A percentile compares a stretch with the other conserved stretches of the same genome.
Evolutionary conservation across 64 coral and sea anemone species (phyloP).

Genomic region (Porites lutea): DNA sequence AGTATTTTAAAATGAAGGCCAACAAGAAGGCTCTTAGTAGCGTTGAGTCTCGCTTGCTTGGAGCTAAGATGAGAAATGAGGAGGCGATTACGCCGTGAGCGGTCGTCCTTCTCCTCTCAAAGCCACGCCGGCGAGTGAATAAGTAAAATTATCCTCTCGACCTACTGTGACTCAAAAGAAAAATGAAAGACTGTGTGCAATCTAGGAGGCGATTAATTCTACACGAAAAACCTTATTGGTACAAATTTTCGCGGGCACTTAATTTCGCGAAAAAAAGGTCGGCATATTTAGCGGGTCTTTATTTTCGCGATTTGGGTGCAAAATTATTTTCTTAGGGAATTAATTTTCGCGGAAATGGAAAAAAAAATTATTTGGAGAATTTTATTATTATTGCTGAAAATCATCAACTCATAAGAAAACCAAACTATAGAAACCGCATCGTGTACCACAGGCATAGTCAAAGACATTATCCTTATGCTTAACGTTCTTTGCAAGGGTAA

Average conservation of each 20-base stretch:
- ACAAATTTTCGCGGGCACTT: neutral
- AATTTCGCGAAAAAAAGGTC: constrained; percentile 1
- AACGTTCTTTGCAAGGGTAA: constrained; percentile 53
- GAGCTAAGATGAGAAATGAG: too few species aligned
- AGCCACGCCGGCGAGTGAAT: too few species aligned
- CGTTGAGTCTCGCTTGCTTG: too few species aligned
- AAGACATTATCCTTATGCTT: constrained; percentile 53
- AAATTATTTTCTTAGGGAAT: constrained; percentile 21
- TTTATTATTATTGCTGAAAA: constrained; percentile 40
- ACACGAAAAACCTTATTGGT: neutral
- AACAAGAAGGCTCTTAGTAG: too few species aligned
- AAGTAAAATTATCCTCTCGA: too few species aligned
- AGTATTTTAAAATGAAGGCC: too few species aligned
- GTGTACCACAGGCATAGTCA: constrained; percentile 29
- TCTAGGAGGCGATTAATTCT: too few species aligned
- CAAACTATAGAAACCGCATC: constrained; percentile 64
- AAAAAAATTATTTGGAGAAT: constrained; percentile 29
- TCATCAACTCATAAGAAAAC: constrained; percentile 7
- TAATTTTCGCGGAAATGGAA: constrained; percentile 4
- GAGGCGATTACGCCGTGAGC: too few species aligned
- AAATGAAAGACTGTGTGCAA: too few species aligned
- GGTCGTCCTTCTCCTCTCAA: too few species aligned
- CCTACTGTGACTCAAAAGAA: too few species aligned
- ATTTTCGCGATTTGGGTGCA: constrained; percentile 25
- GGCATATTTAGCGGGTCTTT: constrained; percentile 13